Evolutionary conservation across 2,888 invertebrate species (phyloP), one percentile per base, ranked within the genome.

Genomic region (Tachina grossa): DNA sequence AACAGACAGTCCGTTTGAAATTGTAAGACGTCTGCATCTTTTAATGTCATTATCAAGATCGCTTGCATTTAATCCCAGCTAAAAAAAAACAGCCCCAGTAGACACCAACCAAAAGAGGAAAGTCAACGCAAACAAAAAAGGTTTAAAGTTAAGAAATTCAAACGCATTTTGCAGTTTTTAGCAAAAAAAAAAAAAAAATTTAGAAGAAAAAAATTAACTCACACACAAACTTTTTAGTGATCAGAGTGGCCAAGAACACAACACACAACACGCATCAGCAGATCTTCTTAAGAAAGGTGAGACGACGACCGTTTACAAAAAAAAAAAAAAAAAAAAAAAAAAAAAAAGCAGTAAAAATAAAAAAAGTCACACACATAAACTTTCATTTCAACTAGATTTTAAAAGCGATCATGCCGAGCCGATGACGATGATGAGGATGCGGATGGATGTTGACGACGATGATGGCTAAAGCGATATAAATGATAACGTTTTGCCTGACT

Each of bases 21-120:
- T 89, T 89, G 90, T 89, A 90, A 83, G 83, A 85, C 83, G 85
- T 85, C 83, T 85, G 85, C 85, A 83, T 90, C 90, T 90, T 90
- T 90, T 90, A 91, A 91, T 91, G 90, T 91, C 90, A 91, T 91
- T 91, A 91, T 91, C 90, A 91, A 91, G 90, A 91, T 91, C 91
- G 89, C 90, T 90, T 89, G 91, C 90, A 89, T 90, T 90, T 91
- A 91, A 91, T 91, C 90, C 81, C 80, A 74, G 74, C 72, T 80
- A 2, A 57, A 90, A 89, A 89, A 90, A 90, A 79, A 90, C 45
- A 76, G 2, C 9, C 9, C 16, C 90, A 90, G 88, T 88, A 91
- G 90, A 22, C 22, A 31, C 31, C 31, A 6, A 76, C 55, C 10
- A 13, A 89, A 89, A 63, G 13, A 89, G 43, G 13, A 65, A 88